Conservation (phyloP, 2,888 invertebrate species). For the Ormyrus labotus region DNA sequence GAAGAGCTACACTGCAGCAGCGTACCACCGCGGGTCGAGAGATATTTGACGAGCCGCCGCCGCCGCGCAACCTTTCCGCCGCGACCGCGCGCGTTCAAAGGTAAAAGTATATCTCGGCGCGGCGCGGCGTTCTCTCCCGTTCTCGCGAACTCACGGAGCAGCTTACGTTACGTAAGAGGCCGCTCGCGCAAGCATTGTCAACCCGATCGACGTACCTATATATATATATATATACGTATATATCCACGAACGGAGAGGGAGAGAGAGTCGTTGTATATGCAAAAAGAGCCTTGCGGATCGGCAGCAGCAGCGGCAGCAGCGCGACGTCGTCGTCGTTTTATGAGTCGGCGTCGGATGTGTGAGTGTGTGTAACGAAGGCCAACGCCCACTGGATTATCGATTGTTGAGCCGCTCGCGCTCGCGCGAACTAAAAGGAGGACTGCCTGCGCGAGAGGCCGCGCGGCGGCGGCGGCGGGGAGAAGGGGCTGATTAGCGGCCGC, state of each 20-base stretch:
- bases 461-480: too few species aligned
- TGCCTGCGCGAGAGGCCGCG: too few species aligned
- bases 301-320: neutral
- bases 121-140: too few species aligned
- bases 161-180: conserved; percentile 29
- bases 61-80: neutral
- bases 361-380: conserved; percentile 42
- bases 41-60: too few species aligned
- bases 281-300: conserved; percentile 2
- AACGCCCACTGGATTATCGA: conserved; percentile 57
- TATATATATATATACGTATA: too few species aligned
- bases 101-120: conserved; percentile 37
- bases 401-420: conserved; percentile 17
- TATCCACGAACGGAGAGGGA: too few species aligned
- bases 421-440: neutral
- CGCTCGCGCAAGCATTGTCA: conserved; percentile 39
- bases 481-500: too few species aligned
- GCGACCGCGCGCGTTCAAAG: conserved; percentile 33
- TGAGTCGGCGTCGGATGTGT: too few species aligned
- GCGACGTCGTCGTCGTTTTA: neutral
- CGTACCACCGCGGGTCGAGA: too few species aligned
- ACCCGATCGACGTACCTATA: conserved; percentile 3
- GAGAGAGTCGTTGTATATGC: conserved; percentile 16
- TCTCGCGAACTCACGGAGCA: neutral
- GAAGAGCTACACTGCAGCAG: too few species aligned